These are phyloP conservation scores for Cinclus mexicanus DNA, from an alignment of 2,113 vertebrate species.

Conservation along the genomic window DNA sequence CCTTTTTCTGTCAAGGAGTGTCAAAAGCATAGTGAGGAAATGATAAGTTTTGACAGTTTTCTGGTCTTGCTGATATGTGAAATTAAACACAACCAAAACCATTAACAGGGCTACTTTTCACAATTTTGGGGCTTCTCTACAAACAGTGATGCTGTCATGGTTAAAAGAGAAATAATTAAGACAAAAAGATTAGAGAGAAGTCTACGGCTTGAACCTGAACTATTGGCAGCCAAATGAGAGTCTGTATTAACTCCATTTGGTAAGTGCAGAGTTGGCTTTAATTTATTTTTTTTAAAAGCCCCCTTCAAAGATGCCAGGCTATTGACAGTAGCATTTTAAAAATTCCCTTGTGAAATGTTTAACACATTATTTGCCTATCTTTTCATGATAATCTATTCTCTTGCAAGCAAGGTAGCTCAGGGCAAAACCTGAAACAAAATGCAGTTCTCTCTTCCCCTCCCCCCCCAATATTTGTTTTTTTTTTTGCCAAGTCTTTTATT, in stretches of 20 bases:
- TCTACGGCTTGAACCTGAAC: background rate
- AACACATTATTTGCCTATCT: background rate
- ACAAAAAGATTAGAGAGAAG: background rate
- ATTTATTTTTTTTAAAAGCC: too few relatives aligned
- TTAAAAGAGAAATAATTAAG: background rate
- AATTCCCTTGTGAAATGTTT: background rate
- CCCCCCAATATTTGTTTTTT: fast-evolving
- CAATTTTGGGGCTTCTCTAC: background rate
- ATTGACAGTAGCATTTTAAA: background rate
- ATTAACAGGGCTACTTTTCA: background rate
- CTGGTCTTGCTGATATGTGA: background rate
- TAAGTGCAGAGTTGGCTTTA: background rate
- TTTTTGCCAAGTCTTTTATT: background rate
- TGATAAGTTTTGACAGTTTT: background rate
- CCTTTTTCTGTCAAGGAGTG: background rate
- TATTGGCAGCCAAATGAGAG: background rate
- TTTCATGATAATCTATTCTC: background rate
- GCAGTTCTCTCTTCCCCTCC: background rate
- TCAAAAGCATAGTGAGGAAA: background rate
- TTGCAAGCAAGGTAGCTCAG: background rate
- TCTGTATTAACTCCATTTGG: background rate
- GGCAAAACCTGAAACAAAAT: background rate
- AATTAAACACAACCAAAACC: background rate
- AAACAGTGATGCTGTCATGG: background rate
- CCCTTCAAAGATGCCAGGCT: background rate